phyloP scores from a whole-genome alignment of 92 coral and sea anemone genomes.

The Palythoa grandis region DNA sequence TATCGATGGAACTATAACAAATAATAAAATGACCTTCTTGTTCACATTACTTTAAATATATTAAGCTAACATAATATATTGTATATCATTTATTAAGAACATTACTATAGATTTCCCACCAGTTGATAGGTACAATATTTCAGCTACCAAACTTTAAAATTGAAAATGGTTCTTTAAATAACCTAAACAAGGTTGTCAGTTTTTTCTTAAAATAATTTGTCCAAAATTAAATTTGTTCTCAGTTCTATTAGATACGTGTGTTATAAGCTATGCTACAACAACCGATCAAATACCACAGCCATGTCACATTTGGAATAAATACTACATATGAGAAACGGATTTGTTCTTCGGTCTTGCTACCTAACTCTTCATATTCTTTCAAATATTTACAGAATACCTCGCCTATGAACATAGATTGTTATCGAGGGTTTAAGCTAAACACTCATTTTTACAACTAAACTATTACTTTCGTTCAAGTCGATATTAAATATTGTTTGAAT shows the following conservation, averaged over 20 bases:
- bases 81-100: background rate
- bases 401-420: background rate
- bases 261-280: background rate
- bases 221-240: background rate
- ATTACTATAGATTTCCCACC: background rate
- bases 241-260: background rate
- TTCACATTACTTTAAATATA: background rate
- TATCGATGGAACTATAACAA: background rate
- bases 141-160: background rate
- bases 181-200: background rate
- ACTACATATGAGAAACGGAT: constrained; percentile 19
- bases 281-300: background rate
- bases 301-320: background rate
- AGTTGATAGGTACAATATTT: background rate
- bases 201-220: background rate
- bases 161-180: background rate
- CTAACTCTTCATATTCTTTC: background rate
- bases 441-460: background rate
- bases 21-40: background rate
- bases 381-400: constrained; percentile 30
- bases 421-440: background rate
- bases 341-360: background rate
- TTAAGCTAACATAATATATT: constrained; percentile 16
- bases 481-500: constrained; percentile 43
- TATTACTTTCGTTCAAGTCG: constrained; percentile 14